Conservation (phyloP, 2,113 vertebrate species). For the Crotophaga sulcirostris region DNA sequence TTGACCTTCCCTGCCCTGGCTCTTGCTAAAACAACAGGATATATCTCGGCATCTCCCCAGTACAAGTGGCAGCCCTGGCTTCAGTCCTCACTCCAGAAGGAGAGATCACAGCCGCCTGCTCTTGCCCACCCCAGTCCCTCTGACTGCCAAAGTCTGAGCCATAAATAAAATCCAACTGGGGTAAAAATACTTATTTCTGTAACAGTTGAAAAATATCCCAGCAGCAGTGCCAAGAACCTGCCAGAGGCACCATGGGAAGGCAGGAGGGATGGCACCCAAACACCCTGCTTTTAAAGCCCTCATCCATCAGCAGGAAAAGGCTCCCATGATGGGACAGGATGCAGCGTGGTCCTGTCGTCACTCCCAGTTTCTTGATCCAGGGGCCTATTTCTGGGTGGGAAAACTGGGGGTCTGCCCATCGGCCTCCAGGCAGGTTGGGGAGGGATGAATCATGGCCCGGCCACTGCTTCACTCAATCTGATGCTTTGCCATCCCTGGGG, state of each 20-base stretch:
- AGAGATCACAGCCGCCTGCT: neutral
- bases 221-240: conserved; percentile 20
- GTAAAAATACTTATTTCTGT: conserved; percentile 28
- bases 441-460: accelerated
- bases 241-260: neutral
- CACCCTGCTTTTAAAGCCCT: neutral
- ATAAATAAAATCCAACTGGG: conserved; percentile 15
- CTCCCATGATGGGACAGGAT: neutral
- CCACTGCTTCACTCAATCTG: neutral
- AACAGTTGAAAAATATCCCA: conserved; percentile 10
- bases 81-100: accelerated
- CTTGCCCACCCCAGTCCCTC: neutral
- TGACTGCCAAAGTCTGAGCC: neutral
- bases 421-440: neutral
- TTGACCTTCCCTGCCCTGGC: conserved; percentile 28
- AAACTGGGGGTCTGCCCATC: neutral
- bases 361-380: accelerated
- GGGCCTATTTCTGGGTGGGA: accelerated
- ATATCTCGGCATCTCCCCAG: neutral
- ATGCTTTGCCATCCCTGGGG: neutral
- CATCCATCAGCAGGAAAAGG: neutral
- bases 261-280: neutral
- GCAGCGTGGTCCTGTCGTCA: accelerated
- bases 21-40: conserved; percentile 15
- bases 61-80: neutral